phyloP scores from a whole-genome alignment of 2,797 vertebrate genomes.

The Phalanger gymnotis region DNA sequence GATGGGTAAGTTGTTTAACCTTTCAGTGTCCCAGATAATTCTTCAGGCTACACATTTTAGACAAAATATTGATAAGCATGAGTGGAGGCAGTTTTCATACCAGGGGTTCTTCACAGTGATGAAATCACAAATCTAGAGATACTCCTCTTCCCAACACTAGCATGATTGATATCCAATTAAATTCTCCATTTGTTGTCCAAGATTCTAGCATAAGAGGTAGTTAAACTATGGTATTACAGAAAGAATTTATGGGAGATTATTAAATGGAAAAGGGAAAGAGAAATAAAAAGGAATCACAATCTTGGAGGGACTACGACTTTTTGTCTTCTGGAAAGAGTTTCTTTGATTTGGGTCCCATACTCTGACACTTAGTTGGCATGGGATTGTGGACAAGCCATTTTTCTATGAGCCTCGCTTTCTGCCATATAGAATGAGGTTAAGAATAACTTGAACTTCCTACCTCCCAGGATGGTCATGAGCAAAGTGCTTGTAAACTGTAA shows the following conservation, averaged over 20 bases:
- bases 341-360: neutral
- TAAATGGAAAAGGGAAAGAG: neutral
- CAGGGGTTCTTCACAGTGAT: neutral
- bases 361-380: neutral
- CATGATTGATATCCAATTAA: neutral
- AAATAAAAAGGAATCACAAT: neutral
- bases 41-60: neutral
- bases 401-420: neutral
- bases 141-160: neutral
- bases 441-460: neutral
- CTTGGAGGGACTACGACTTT: neutral
- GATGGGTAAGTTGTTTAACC: neutral
- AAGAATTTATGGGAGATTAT: neutral
- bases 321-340: neutral
- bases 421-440: neutral
- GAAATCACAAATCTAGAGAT: neutral
- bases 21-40: neutral
- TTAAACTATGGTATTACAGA: neutral
- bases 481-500: neutral
- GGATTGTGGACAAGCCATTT: neutral
- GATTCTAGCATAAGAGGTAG: neutral
- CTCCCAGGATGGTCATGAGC: neutral
- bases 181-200: neutral
- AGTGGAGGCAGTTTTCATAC: neutral
- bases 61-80: neutral